These are phyloP conservation scores for Ceratitis capitata DNA, from an alignment of 1,140 invertebrate genomes.

Conservation along the genomic window DNA sequence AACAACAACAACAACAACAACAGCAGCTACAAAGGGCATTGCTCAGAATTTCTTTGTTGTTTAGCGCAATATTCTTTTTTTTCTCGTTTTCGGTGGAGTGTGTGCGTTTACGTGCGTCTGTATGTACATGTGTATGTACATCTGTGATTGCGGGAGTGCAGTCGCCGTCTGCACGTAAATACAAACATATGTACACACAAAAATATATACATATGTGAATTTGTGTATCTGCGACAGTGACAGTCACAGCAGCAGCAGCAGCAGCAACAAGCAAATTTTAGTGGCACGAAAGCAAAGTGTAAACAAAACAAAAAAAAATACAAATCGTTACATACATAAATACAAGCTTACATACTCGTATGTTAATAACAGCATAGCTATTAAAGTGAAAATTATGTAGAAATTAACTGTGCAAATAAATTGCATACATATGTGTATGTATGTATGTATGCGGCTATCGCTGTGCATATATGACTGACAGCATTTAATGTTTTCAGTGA, in stretches of 20 bases:
- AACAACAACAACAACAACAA: not conserved
- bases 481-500: not conserved
- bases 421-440: not conserved
- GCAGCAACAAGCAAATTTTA: slow-evolving; percentile 21
- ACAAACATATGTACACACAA: too few relatives aligned
- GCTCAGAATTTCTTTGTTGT: slow-evolving; percentile 1
- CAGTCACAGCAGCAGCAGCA: not conserved
- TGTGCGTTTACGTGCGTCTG: not conserved
- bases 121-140: not conserved
- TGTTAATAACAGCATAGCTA: too few relatives aligned
- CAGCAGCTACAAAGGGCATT: too few relatives aligned
- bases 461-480: not conserved
- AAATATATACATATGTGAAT: too few relatives aligned
- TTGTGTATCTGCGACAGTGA: not conserved
- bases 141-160: not conserved
- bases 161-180: too few relatives aligned
- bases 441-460: not conserved
- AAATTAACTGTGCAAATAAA: not conserved
- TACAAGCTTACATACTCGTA: too few relatives aligned
- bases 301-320: slow-evolving; percentile 4
- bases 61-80: too few relatives aligned
- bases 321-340: not conserved
- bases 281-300: slow-evolving; percentile 10
- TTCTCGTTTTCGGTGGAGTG: too few relatives aligned
- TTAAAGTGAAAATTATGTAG: not conserved